These are phyloP conservation scores for Hyles vespertilio DNA, from an alignment of 1,140 invertebrate genomes.

Conservation along the genomic window DNA sequence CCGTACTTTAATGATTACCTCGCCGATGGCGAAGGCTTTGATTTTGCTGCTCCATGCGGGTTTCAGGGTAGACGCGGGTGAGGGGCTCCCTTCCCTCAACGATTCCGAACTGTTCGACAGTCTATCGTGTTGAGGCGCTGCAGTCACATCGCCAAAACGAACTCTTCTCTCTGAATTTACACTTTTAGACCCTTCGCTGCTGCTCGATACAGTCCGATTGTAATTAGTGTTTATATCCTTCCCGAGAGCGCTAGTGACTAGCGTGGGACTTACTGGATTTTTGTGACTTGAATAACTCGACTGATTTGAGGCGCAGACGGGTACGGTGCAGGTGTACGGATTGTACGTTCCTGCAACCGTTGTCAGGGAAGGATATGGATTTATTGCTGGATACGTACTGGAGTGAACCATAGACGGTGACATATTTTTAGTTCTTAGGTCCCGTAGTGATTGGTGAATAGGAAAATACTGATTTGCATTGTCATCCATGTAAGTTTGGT, in stretches of 20 bases:
- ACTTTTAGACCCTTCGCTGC: constrained; percentile 46
- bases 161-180: constrained; percentile 68
- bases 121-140: constrained; percentile 48
- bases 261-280: constrained; percentile 37
- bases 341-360: constrained; percentile 68
- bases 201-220: constrained; percentile 41
- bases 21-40: constrained; percentile 73
- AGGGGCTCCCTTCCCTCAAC: constrained; percentile 49
- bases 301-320: constrained; percentile 42
- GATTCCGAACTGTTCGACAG: constrained; percentile 51
- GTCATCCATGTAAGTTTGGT: constrained; percentile 45
- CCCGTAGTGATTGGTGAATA: constrained; percentile 43
- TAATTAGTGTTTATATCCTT: constrained; percentile 62
- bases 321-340: constrained; percentile 57
- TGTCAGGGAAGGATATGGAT: constrained; percentile 62
- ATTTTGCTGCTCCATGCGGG: constrained; percentile 71
- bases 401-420: constrained; percentile 61
- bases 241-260: constrained; percentile 35
- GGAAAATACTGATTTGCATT: constrained; percentile 16
- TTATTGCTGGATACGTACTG: constrained; percentile 55
- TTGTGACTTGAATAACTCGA: constrained; percentile 32
- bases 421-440: constrained; percentile 47
- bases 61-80: constrained; percentile 54
- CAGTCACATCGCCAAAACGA: constrained; percentile 63
- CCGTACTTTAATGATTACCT: constrained; percentile 69